phyloP scores from a whole-genome alignment of 2,797 vertebrate species.

The Ataeniobius toweri region DNA sequence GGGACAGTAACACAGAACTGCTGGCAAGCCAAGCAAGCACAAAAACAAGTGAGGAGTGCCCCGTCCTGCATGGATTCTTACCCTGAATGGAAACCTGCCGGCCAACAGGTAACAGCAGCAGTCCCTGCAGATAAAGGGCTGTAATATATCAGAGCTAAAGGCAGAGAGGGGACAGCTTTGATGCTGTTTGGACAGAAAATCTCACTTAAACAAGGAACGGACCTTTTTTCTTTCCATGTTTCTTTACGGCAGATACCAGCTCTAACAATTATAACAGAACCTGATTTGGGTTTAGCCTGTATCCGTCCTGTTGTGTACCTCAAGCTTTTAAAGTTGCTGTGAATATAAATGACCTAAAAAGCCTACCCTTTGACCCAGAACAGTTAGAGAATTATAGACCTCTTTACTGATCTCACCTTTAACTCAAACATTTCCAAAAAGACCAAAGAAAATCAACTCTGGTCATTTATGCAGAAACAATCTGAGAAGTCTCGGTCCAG shows the following conservation, averaged over 20 bases:
- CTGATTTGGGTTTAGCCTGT: too few species aligned
- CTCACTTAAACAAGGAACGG: slow-evolving; percentile 19
- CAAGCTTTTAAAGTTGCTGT: too few species aligned
- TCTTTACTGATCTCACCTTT: too few species aligned
- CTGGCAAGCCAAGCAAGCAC: background rate
- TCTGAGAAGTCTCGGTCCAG: too few species aligned
- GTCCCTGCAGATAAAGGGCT: background rate
- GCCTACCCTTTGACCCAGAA: too few species aligned
- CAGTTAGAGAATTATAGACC: too few species aligned
- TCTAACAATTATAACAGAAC: too few species aligned
- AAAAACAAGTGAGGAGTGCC: slow-evolving; percentile 21
- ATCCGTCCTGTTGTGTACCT: too few species aligned
- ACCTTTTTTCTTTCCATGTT: background rate
- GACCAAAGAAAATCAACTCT: too few species aligned
- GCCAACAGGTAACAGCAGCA: slow-evolving; percentile 45
- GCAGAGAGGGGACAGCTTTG: slow-evolving; percentile 6
- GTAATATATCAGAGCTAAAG: slow-evolving; percentile 50
- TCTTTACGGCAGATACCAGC: background rate
- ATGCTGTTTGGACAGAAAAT: slow-evolving; percentile 45
- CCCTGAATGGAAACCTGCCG: slow-evolving; percentile 67
- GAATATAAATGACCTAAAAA: too few species aligned
- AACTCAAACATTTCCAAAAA: too few species aligned
- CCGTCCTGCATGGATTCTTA: slow-evolving; percentile 50
- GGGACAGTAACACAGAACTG: slow-evolving; percentile 8
- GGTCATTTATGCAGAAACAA: too few species aligned